Base-by-base conservation (phyloP, 2,888 invertebrate genomes). In the Spilarctia lutea region DNA sequence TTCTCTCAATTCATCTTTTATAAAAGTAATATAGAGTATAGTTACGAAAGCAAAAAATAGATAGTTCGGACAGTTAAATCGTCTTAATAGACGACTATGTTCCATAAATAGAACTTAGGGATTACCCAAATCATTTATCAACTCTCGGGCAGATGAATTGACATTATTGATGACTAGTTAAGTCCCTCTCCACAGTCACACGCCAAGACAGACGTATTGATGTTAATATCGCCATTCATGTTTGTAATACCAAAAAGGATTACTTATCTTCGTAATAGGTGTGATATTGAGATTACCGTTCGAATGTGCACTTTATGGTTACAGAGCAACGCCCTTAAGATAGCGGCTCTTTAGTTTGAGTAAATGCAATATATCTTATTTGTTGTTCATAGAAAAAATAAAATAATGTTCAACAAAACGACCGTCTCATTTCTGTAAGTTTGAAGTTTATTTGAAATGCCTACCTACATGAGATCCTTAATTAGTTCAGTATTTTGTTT, bases 301-400 rank as follows among this genome's bases (percentile, higher is more conserved):
- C 18, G 7, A 30, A 18, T 63, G 18, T 63, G 63, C 30, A 63
- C 16, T 63, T 63, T 27, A 63, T 63, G 16, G 60, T 4, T 60
- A 60, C 27, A 60, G 60, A 65, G 20, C 33, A 18, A 65, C 35
- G 24, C 65, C 33, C 65, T 65, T 24, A 35, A 27, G 60, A 60
- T 60, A 56, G n/a, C 56, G n/a, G 56, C 56, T 60, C 56, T 60
- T 60, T 60, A 27, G 56, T 60, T 60, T 60, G n/a, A 27, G 56
- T 60, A 56, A 60, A 60, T 60, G n/a, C n/a, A 27, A 4, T n/a
- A n/a, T n/a, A 30, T 30, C 63, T 63, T 63, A 2, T 63, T 63
- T 27, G 30, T 63, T 27, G 63, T 30, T 30, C 30, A 27, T 30
- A 27, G 63, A 63, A 30, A 27, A 30, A 13, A n/a, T 13, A 60